Conservation (phyloP, 2,888 invertebrate genomes). For the Agapetus fuscipes region DNA sequence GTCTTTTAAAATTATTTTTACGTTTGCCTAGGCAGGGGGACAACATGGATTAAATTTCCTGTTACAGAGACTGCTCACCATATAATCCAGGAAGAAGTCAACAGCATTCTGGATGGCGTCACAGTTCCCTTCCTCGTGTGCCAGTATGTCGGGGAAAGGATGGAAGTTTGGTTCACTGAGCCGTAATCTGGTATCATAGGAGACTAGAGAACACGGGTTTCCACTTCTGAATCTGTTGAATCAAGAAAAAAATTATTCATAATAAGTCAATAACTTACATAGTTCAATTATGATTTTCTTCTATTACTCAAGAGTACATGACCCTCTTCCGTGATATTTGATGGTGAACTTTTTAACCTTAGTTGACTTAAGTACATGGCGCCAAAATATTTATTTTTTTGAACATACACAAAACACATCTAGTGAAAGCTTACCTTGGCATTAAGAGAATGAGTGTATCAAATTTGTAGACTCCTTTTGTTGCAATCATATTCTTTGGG, state of each 20-base stretch:
- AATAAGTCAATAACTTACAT: too few species aligned
- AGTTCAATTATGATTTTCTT: too few species aligned
- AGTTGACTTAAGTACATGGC: too few species aligned
- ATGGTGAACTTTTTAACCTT: too few species aligned
- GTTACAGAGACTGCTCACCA: constrained; percentile 6
- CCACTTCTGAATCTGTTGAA: constrained; percentile 45
- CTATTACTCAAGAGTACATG: too few species aligned
- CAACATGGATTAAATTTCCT: too few species aligned
- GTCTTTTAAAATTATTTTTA: too few species aligned
- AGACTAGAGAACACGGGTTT: constrained; percentile 56
- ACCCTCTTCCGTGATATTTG: too few species aligned
- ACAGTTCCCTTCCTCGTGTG: constrained; percentile 56
- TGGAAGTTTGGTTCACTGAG: constrained; percentile 30
- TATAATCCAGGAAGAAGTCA: constrained; percentile 41
- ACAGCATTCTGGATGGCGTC: constrained; percentile 59
- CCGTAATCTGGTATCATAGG: constrained; percentile 26
- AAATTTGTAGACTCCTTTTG: constrained; percentile 45
- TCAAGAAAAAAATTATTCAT: not conserved
- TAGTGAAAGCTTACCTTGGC: constrained; percentile 49
- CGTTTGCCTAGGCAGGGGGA: too few species aligned
- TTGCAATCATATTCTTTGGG: constrained; percentile 50
- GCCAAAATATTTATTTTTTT: too few species aligned
- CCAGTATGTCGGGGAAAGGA: constrained; percentile 55
- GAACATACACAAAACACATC: too few species aligned
- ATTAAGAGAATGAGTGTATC: constrained; percentile 49